A percentile compares a stretch with the other conserved stretches of the same genome.
Evolutionary conservation across 2,113 vertebrate genomes (phyloP).

Genomic region (Ctenomys sociabilis): DNA sequence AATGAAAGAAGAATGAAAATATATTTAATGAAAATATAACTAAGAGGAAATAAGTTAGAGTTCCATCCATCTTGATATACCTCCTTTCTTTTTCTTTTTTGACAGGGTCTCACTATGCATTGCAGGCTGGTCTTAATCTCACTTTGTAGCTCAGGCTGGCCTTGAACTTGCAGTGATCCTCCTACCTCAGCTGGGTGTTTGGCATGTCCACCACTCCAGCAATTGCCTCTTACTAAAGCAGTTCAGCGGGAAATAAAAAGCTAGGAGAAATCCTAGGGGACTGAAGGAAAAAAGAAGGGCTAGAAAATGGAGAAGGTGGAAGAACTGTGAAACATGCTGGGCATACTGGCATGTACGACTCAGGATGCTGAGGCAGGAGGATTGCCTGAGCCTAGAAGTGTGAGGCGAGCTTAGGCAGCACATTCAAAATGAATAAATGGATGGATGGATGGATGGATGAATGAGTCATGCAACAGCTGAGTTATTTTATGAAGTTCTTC

Average conservation of each 20-base stretch:
- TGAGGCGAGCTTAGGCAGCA: not conserved
- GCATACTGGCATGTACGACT: not conserved
- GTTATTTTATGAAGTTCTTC: not conserved
- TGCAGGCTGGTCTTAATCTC: too few relatives aligned
- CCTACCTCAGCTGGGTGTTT: too few relatives aligned
- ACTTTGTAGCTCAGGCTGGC: too few relatives aligned
- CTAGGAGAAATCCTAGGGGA: not conserved
- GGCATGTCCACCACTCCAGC: too few relatives aligned
- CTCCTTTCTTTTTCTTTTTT: too few relatives aligned
- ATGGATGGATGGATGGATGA: too few relatives aligned
- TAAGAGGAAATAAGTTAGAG: not conserved
- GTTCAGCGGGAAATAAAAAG: not conserved
- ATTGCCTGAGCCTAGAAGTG: too few relatives aligned
- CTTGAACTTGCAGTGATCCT: too few relatives aligned
- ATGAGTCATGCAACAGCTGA: not conserved
- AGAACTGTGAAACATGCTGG: too few relatives aligned
- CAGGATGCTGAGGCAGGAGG: not conserved
- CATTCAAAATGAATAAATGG: not conserved
- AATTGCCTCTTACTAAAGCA: not conserved
- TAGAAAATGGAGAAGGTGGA: rapidly evolving
- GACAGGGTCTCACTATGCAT: too few relatives aligned
- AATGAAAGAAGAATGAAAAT: not conserved
- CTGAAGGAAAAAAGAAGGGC: rapidly evolving
- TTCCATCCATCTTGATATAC: not conserved
- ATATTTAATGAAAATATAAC: not conserved